Base-by-base conservation (phyloP, 2,113 vertebrate species). In the Pseudorhombus dupliciocellatus region DNA sequence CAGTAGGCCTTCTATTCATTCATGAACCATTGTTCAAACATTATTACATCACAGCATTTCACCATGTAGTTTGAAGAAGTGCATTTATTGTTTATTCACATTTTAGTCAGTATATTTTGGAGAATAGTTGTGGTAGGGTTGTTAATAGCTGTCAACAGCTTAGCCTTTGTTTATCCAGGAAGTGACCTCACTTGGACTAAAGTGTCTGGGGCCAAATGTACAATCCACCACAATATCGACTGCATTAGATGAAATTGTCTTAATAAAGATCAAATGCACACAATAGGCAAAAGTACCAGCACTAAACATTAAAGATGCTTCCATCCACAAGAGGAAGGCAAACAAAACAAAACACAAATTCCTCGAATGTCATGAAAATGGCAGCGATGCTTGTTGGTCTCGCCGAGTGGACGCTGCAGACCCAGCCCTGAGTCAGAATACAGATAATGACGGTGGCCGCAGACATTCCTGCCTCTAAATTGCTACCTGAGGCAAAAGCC, bases 401-500 rank as follows among this genome's bases (percentile, higher is more conserved):
- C 5, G 0, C 20, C 61, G 64, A 81, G 30, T 52, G 26, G 78
- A 81, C 58, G 21, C 40, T 72, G 81, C 74, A 67, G 62, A 64
- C 61, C 75, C 69, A 65, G 73, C 59, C 63, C 61, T n/a, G 68
- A 81, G 84, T 87, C 83, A 84, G 1, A 79, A 54, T 69, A 67
- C 81, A 87, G 75, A 91, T 89, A 87, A 90, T 87, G 79, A 91
- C 42, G 65, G 76, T 87, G 86, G 84, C 73, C 56, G 56, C 40
- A 76, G 73, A 88, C 80, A 90, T 91, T 92, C 75, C 84, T 91
- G 54, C 76, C 76, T 73, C 75, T 86, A 90, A 92, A 91, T 91
- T 92, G 84, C 86, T 85, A 91, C 84, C 89, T 92, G 90, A 88
- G 80, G 72, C 77, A 88, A 28, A 53, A 25, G 52, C 72, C 64